Percentiles rank a stretch among this genome's conserved stretches.
These are phyloP conservation scores for Micronycteris hirsuta DNA, from an alignment of 2,113 vertebrate species.

Conservation along the genomic window DNA sequence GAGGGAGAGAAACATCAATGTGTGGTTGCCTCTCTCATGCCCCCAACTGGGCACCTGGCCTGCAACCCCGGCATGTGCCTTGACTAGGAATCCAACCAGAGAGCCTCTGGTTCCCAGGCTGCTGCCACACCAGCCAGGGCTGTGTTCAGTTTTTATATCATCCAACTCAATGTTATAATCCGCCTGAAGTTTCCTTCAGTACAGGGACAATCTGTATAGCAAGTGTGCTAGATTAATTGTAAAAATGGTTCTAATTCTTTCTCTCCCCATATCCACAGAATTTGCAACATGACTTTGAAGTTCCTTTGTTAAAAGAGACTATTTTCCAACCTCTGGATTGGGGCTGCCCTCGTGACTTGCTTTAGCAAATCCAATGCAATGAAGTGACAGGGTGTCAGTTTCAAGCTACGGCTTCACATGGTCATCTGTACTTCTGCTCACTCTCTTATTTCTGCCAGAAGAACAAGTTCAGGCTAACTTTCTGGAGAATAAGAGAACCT, in stretches of 20 bases:
- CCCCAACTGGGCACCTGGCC: too few species aligned
- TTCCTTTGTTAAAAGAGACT: not conserved
- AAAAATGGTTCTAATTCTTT: not conserved
- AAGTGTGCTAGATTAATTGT: not conserved
- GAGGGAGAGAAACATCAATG: too few species aligned
- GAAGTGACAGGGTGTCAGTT: not conserved
- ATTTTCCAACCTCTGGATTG: not conserved
- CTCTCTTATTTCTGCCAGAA: not conserved
- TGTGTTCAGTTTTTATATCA: not conserved
- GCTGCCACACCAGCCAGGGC: not conserved
- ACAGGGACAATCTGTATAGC: not conserved
- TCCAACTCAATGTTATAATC: not conserved
- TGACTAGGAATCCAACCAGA: too few species aligned
- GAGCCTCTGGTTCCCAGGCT: too few species aligned
- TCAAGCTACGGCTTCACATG: not conserved
- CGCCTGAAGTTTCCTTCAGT: not conserved
- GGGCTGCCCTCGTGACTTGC: not conserved
- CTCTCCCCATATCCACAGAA: not conserved
- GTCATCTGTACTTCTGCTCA: not conserved
- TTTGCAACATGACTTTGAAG: not conserved
- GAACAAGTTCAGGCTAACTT: not conserved
- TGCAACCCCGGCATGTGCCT: too few species aligned
- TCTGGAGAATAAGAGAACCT: not conserved
- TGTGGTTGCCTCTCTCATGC: too few species aligned
- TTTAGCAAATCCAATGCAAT: not conserved